Evolutionary conservation across 53 echinoderm and acorn worm species (phyloP), one percentile per base, ranked within the genome.

Genomic region (Holothuria leucospilota): DNA sequence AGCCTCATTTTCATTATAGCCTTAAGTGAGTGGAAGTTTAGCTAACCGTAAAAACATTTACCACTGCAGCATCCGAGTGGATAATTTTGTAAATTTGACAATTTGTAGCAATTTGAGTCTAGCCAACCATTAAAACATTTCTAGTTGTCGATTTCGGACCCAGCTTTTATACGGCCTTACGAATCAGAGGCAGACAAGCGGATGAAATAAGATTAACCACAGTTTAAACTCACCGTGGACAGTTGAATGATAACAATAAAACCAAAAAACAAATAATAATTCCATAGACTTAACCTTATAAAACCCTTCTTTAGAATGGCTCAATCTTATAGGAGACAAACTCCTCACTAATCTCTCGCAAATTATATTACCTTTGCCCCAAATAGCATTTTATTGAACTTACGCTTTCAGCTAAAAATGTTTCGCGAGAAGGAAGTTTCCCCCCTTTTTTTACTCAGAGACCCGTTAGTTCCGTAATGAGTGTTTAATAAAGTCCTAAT

Each of bases 351-450:
- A 80, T 60, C 62, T 34, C n/a, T 61, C 61, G 25, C 56, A 80
- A 80, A 80, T 80, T 80, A 80, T 80, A 80, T 80, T 80, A 80
- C 56, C 80, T 80, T 80, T 80, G 80, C 80, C 80, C 80, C 56
- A 80, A 80, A 80, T 80, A 80, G 80, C 61, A 30, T 80, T 80
- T 80, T 80, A 80, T 80, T 61, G 60, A 80, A 56, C 61, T 38
- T 59, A 56, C 80, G 80, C 62, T 80, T 29, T 80, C 80, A 80
- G 80, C 80, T 59, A 80, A 80, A 61, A 80, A 80, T 60, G 59
- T 34, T 80, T 28, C 23, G 39, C 80, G 52, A 23, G 61, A 59
- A 80, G 8, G 38, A 61, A 80, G 59, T 20, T 53, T 59, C 80
- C 53, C 61, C 28, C 30, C 61, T 80, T 80, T 59, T 80, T 59